These are phyloP conservation scores for Rhynchomys soricoides DNA, from an alignment of 2,113 vertebrate genomes.

Conservation along the genomic window DNA sequence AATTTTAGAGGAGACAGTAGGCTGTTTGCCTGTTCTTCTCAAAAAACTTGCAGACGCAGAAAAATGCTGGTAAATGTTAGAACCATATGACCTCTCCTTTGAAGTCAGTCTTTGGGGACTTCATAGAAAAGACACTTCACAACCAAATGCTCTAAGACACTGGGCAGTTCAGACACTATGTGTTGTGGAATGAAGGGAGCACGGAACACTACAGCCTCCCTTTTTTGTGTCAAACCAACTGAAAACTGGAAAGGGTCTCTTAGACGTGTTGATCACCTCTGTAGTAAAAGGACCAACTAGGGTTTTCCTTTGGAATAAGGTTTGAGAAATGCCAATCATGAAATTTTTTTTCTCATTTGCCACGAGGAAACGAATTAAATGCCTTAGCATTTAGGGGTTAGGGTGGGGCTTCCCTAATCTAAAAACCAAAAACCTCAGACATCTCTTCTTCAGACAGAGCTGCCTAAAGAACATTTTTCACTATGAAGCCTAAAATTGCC, in stretches of 20 bases:
- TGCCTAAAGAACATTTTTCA: background rate
- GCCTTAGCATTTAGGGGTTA: slow-evolving; percentile 11
- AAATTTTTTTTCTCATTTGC: slow-evolving; percentile 3
- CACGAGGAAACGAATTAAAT: slow-evolving; percentile 52
- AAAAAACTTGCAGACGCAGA: slow-evolving; percentile 1
- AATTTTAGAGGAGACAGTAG: background rate
- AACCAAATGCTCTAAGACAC: background rate
- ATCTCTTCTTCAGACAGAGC: slow-evolving; percentile 33
- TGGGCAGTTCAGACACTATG: background rate
- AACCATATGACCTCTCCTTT: slow-evolving; percentile 26
- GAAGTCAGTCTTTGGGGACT: background rate
- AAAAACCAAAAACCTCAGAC: background rate
- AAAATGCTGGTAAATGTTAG: slow-evolving; percentile 35
- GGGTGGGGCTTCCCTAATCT: slow-evolving; percentile 29
- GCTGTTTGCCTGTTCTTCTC: background rate
- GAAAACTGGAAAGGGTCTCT: background rate
- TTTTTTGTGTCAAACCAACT: background rate
- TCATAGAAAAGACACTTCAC: background rate
- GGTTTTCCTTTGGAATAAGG: slow-evolving; percentile 30
- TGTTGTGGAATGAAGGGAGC: background rate
- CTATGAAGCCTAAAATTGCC: background rate
- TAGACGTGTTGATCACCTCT: background rate
- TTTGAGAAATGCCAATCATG: slow-evolving; percentile 13
- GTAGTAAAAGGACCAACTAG: background rate
- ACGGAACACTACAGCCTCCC: background rate